These are phyloP conservation scores for Drosophila sp. DNA, from an alignment of 1,140 invertebrate species.

Conservation along the genomic window DNA sequence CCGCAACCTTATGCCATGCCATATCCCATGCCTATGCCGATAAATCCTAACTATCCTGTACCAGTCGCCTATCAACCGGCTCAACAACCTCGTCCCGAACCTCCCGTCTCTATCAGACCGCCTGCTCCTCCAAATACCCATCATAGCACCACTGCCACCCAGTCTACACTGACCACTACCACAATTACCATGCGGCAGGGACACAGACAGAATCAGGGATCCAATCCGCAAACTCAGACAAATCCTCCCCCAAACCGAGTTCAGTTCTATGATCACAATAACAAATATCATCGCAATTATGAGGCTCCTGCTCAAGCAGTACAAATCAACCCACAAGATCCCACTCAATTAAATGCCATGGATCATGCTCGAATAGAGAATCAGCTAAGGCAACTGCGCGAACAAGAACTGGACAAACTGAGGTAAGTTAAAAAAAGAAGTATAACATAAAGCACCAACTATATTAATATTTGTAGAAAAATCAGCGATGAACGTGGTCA, in stretches of 20 bases:
- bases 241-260: slow-evolving; percentile 29
- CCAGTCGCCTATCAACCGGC: slow-evolving; percentile 9
- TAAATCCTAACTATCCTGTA: background rate
- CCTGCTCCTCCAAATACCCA: slow-evolving; percentile 12
- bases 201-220: background rate
- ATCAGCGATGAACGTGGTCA: slow-evolving; percentile 62
- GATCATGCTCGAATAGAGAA: slow-evolving; percentile 67
- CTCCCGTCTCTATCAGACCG: background rate
- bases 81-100: background rate
- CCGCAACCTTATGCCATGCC: slow-evolving; percentile 44
- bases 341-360: slow-evolving; percentile 59
- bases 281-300: slow-evolving; percentile 66
- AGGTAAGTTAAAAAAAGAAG: slow-evolving; percentile 30
- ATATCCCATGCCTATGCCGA: slow-evolving; percentile 27
- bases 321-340: slow-evolving; percentile 38
- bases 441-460: background rate
- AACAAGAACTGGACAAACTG: slow-evolving; percentile 56
- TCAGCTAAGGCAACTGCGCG: slow-evolving; percentile 41
- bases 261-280: slow-evolving; percentile 78
- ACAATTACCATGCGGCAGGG: slow-evolving; percentile 27
- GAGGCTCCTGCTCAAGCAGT: slow-evolving; percentile 49
- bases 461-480: slow-evolving; percentile 35
- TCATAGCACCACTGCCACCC: slow-evolving; percentile 7
- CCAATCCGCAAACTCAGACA: background rate
- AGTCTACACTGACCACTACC: slow-evolving; percentile 30